A percentile compares a stretch with the other conserved stretches of the same genome.
Conservation (phyloP, 2,888 invertebrate species). For the Elgonia sp. region DNA sequence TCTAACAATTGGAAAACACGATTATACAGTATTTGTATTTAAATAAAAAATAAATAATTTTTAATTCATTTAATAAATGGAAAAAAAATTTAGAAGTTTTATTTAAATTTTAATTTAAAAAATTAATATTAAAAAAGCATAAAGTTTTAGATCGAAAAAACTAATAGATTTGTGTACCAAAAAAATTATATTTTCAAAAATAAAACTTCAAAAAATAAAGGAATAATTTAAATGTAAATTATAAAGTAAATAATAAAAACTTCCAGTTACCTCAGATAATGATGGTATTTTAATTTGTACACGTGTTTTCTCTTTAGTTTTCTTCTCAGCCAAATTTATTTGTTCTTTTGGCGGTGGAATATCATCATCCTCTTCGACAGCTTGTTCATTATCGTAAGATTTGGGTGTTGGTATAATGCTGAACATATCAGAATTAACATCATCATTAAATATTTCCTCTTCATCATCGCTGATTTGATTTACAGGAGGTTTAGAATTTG, state of each 20-base stretch:
- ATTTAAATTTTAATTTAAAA: too few relatives aligned
- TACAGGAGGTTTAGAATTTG: neutral
- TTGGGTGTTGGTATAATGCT: constrained; percentile 88
- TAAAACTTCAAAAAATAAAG: too few relatives aligned
- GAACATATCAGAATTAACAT: constrained; percentile 77
- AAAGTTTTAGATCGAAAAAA: too few relatives aligned
- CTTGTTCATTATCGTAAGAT: constrained; percentile 40
- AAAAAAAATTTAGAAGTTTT: too few relatives aligned
- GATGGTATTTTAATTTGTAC: constrained; percentile 91
- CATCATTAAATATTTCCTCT: constrained; percentile 7
- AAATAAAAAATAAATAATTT: too few relatives aligned
- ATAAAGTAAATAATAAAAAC: constrained; percentile 40
- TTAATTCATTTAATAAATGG: too few relatives aligned
- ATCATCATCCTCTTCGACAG: constrained; percentile 88
- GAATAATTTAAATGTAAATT: neutral
- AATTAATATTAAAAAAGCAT: too few relatives aligned
- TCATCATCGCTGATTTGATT: neutral
- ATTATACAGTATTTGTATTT: too few relatives aligned
- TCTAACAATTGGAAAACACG: too few relatives aligned
- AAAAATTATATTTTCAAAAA: too few relatives aligned
- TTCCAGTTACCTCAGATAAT: constrained; percentile 88
- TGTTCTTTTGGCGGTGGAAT: constrained; percentile 85
- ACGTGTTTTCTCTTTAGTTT: constrained; percentile 86
- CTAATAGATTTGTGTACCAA: too few relatives aligned
- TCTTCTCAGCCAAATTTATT: constrained; percentile 80